A percentile compares a stretch with the other conserved stretches of the same genome.
Evolutionary conservation across 2,888 invertebrate species (phyloP).

Genomic region (Lissocephala sabroskyi): DNA sequence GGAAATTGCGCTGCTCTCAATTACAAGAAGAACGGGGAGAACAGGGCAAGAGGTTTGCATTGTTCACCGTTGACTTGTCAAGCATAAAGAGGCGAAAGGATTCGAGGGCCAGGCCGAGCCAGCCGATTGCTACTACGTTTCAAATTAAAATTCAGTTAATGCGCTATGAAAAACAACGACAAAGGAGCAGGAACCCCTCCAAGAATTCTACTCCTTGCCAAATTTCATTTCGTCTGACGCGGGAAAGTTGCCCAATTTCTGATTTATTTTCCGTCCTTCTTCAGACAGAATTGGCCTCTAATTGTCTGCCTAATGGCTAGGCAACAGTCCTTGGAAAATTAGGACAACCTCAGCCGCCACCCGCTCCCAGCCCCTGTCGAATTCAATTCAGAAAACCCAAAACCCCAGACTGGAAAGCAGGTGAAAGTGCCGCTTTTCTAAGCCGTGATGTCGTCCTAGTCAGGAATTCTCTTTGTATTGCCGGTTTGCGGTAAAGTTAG

Average conservation of each 20-base stretch:
- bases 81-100: slow-evolving; percentile 18
- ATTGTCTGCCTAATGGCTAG: too few species aligned
- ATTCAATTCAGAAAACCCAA: too few species aligned
- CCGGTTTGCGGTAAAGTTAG: too few species aligned
- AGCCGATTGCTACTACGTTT: slow-evolving; percentile 51
- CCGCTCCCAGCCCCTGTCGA: too few species aligned
- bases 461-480: too few species aligned
- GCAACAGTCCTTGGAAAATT: too few species aligned
- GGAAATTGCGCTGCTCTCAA: slow-evolving; percentile 54
- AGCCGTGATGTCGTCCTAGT: too few species aligned
- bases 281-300: too few species aligned
- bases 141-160: slow-evolving; percentile 59
- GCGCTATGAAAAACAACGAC: slow-evolving; percentile 33
- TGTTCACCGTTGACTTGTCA: slow-evolving; percentile 47
- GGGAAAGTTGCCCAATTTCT: slow-evolving; percentile 19
- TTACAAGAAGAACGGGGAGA: slow-evolving; percentile 34
- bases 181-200: slow-evolving; percentile 5
- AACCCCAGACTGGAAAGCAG: too few species aligned
- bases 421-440: too few species aligned
- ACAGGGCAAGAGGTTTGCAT: slow-evolving; percentile 19
- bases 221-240: background rate
- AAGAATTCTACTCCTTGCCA: background rate
- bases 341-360: too few species aligned
- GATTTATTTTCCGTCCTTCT: slow-evolving; percentile 37
- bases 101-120: too few species aligned